phyloP scores from a whole-genome alignment of 2,113 vertebrate species.

The Canis aureus region DNA sequence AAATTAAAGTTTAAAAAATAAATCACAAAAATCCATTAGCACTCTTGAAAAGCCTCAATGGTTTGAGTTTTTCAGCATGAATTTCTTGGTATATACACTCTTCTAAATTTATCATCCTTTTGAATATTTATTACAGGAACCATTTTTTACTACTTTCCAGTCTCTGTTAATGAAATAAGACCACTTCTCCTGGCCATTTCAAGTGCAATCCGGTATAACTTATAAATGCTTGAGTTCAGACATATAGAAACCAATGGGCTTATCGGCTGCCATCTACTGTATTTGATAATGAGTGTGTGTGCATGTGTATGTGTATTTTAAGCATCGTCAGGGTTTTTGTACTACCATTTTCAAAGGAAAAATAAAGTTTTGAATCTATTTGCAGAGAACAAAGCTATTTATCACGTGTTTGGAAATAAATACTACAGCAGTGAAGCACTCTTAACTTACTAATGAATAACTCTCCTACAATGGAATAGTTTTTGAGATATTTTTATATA shows the following conservation, averaged over 20 bases:
- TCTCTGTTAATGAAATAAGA: background rate
- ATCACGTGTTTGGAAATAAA: background rate
- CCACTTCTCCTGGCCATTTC: background rate
- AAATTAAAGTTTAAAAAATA: background rate
- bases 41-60: background rate
- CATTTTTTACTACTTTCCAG: background rate
- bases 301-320: background rate
- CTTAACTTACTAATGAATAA: background rate
- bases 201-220: background rate
- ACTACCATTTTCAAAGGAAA: background rate
- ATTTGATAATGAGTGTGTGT: background rate
- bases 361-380: background rate
- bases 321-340: background rate
- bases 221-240: background rate
- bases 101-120: background rate
- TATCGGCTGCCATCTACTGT: background rate
- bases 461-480: background rate
- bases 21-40: background rate
- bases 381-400: background rate
- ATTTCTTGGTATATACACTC: background rate
- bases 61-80: slow-evolving; percentile 3
- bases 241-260: background rate
- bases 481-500: background rate
- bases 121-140: background rate
- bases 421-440: background rate